Base-by-base conservation (phyloP, 2,797 vertebrate species). In the Myotis pilosus region DNA sequence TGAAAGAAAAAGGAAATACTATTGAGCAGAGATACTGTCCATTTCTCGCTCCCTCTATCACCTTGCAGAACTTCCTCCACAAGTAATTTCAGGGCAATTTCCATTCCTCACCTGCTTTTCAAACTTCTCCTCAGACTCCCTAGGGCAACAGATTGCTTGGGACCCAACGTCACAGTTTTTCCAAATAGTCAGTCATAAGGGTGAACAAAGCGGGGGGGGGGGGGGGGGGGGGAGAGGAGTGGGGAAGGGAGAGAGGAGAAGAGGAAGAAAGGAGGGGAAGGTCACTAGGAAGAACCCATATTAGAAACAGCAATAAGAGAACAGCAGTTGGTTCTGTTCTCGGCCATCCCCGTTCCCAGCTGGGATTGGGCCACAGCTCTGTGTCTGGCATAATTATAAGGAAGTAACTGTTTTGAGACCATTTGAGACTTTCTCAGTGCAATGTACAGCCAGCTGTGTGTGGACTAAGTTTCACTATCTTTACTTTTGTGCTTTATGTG, bases 51-150 rank as follows among this genome's bases (percentile, higher is more conserved):
- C 33, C 49, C 53, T 51, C 60, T 91, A 87, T 89, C 49, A 55
- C 78, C 87, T 76, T 89, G 22, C 49, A 68, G 83, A 92, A 78
- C 16, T 38, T 86, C 38, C 36, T 94, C 79, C 80, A 38, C 60
- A 86, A 96, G 87, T 71, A 84, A 60, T 93, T 96, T 68, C 95
- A 19, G 84, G 84, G 76, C 9, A 72, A 72, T 90, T 92, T 93
- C 92, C 71, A 90, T 47, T 30, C 87, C 74, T 93, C 93, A 89
- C n/a, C 68, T 94, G 80, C 28, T 47, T 69, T 75, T 62, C 86
- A 44, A 38, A 76, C 8, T 38, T 51, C 78, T 64, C 19, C 9
- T 57, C 20, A 25, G 55, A 68, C 71, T 71, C 30, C 23, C 20
- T 16, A 55, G 28, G 30, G n/a, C 8, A 68, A 69, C 55, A 51